Evolutionary conservation across 1,140 invertebrate genomes (phyloP), one percentile per base, ranked within the genome.

Genomic region (Sipha flava): DNA sequence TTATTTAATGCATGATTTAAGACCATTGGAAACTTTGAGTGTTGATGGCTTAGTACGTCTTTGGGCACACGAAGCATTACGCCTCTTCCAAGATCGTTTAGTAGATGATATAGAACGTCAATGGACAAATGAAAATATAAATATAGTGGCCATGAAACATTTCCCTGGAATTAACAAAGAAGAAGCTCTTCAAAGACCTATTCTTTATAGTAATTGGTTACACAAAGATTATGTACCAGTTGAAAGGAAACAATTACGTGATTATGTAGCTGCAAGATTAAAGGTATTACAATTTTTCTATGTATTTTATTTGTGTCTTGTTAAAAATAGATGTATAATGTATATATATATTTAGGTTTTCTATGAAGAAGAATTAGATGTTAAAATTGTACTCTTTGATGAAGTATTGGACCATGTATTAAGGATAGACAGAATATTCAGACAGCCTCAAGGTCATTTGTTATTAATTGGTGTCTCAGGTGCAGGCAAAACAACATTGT

Each of bases 61-160:
- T 6, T 99, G 97, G 97, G 97, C 97, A 0, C 98, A 99, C 85
- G 98, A 99, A 88, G 98, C 96, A 3, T 88, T 99, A 7, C 89
- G 98, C 45, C 89, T 99, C 1, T 99, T 99, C 92, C 98, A 99
- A 88, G 93, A 95, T 85, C 89, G 96, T 84, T 86, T 99, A 70
- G 98, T 99, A 0, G 94, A 97, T 80, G 97, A 98, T 82, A 87
- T 91, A 0, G 98, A 99, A 86, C 88, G 98, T 59, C 88, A 91
- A 73, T 99, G 98, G 98, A 99, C 98, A 0, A 98, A 99, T 85
- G 95, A 98, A 83, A 97, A 98, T 84, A 97, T 99, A 81, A 96
- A 99, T 85, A 88, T 89, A 62, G 95, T 98, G 0, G 98, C 95
- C 3, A 85, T 95, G 81, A 96, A 96, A 87, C 96, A 99, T 86